phyloP scores from a whole-genome alignment of 2,113 vertebrate genomes.

The Bungarus multicinctus region DNA sequence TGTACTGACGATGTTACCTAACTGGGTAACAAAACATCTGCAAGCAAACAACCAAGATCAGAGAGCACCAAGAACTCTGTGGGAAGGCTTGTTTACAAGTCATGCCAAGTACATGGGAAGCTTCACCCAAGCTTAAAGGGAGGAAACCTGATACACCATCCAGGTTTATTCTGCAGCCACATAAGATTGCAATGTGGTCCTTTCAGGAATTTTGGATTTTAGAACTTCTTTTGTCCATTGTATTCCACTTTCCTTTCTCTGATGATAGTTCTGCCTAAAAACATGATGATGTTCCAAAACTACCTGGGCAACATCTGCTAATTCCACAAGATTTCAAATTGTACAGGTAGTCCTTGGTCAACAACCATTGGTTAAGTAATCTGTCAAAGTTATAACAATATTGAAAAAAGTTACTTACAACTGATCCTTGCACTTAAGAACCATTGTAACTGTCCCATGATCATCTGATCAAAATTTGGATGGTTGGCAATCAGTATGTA shows the following conservation, averaged over 20 bases:
- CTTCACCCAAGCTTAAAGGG: background rate
- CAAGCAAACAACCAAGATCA: background rate
- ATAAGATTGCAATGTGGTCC: background rate
- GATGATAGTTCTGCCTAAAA: background rate
- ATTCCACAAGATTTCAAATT: background rate
- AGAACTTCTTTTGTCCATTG: background rate
- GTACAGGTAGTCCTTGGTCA: background rate
- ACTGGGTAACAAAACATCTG: background rate
- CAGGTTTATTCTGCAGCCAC: background rate
- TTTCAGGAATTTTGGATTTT: background rate
- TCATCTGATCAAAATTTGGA: background rate
- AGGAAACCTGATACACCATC: background rate
- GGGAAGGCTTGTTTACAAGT: background rate
- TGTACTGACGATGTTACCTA: background rate
- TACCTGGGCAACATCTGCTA: background rate
- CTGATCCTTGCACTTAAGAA: background rate
- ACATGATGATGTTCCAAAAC: background rate
- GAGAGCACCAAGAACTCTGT: background rate
- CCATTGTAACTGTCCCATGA: background rate
- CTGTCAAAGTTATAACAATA: background rate
- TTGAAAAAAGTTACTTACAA: background rate
- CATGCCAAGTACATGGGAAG: background rate
- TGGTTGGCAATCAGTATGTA: too few relatives aligned
- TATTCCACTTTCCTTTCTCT: background rate
- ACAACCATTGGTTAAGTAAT: background rate